phyloP scores from a whole-genome alignment of 2,113 vertebrate species.

The Nyctibius bracteatus region DNA sequence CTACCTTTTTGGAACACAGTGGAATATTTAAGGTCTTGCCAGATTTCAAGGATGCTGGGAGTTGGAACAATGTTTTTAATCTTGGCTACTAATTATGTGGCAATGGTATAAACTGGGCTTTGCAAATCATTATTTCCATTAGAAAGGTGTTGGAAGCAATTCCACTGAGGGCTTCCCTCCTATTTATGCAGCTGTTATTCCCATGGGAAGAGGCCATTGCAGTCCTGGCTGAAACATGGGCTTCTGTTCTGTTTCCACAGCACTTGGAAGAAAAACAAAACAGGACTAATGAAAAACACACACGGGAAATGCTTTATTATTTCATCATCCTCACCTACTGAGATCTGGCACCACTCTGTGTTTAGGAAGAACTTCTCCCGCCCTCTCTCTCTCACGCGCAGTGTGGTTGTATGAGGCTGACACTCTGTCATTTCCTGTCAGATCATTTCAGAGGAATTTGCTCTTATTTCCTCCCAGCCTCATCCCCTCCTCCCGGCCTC shows the following conservation, averaged over 20 bases:
- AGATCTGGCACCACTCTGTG: conserved; percentile 87
- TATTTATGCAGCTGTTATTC: conserved; percentile 89
- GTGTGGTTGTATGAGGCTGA: conserved; percentile 74
- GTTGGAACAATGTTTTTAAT: conserved; percentile 76
- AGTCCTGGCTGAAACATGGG: conserved; percentile 82
- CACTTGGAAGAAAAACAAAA: conserved; percentile 98
- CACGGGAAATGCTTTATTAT: conserved; percentile 99
- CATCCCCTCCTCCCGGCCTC: conserved; percentile 61
- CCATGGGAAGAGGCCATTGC: conserved; percentile 83
- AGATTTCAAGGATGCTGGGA: conserved; percentile 80
- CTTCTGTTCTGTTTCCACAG: conserved; percentile 96
- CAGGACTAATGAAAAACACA: conserved; percentile 98
- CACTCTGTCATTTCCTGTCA: conserved; percentile 92
- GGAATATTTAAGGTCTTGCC: conserved; percentile 77
- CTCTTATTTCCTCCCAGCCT: conserved; percentile 88
- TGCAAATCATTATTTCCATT: conserved; percentile 95
- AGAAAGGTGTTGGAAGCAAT: conserved; percentile 88
- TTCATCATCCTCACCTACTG: conserved; percentile 99
- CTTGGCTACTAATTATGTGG: conserved; percentile 78
- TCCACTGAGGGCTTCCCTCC: conserved; percentile 70
- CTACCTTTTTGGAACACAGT: conserved; percentile 72
- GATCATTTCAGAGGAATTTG: conserved; percentile 91
- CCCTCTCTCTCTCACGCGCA: conserved; percentile 60
- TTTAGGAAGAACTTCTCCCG: conserved; percentile 84
- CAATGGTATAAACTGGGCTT: conserved; percentile 76